Percentiles rank a stretch among this genome's conserved stretches.
Evolutionary conservation across 2,888 invertebrate genomes (phyloP).

Genomic region (Orthosia gothica): DNA sequence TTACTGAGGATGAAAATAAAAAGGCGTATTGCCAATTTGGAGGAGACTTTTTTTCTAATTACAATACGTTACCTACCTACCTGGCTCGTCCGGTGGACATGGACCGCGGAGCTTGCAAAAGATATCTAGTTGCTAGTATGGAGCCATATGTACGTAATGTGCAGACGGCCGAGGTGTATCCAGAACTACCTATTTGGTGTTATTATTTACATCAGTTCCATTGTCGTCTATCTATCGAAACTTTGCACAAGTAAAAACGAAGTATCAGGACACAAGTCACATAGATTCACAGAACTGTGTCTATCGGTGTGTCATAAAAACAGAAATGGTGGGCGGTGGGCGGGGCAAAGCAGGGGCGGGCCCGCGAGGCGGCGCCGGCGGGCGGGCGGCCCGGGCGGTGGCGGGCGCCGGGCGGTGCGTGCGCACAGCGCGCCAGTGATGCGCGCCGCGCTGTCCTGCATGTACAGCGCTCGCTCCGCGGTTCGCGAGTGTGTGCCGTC

Average conservation of each 20-base stretch:
- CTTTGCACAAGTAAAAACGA: slow-evolving; percentile 10
- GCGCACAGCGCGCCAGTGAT: slow-evolving; percentile 70
- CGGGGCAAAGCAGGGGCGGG: slow-evolving; percentile 37
- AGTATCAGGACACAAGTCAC: slow-evolving; percentile 48
- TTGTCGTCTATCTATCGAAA: background rate
- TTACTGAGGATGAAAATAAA: too few species aligned
- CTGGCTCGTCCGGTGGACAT: too few species aligned
- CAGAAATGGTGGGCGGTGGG: slow-evolving; percentile 34
- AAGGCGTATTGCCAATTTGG: too few species aligned
- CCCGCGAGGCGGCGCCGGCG: slow-evolving; percentile 30
- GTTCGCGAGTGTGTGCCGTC: slow-evolving; percentile 60
- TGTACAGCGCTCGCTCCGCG: slow-evolving; percentile 48
- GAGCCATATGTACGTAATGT: too few species aligned
- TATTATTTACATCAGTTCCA: too few species aligned
- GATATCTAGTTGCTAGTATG: too few species aligned
- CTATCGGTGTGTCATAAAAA: slow-evolving; percentile 39
- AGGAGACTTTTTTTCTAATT: too few species aligned
- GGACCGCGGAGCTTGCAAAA: too few species aligned
- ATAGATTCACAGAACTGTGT: slow-evolving; percentile 48
- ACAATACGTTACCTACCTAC: too few species aligned
- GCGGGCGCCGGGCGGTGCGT: slow-evolving; percentile 27
- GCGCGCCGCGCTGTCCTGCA: slow-evolving; percentile 77
- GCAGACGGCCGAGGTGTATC: too few species aligned
- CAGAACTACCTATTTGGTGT: too few species aligned
- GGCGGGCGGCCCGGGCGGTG: slow-evolving; percentile 18